These are phyloP conservation scores for Serrognathus titanus DNA, from an alignment of 2,888 invertebrate species.

Conservation along the genomic window DNA sequence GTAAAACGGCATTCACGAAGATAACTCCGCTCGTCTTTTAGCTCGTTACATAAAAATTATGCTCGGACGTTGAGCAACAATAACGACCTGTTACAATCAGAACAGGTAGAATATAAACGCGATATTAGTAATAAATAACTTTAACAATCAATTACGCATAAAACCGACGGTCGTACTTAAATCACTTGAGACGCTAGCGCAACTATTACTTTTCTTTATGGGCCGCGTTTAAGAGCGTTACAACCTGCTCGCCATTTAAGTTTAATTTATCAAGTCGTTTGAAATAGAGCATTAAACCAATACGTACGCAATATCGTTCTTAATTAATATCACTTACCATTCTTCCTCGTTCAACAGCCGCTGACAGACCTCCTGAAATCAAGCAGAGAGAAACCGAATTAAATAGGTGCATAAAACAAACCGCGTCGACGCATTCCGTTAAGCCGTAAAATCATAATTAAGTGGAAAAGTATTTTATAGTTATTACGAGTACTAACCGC, in stretches of 20 bases:
- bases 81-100: too few relatives aligned
- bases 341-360: too few relatives aligned
- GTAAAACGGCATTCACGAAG: too few relatives aligned
- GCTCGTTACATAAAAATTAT: too few relatives aligned
- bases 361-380: too few relatives aligned
- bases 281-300: neutral
- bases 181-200: slow-evolving; percentile 9
- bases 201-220: neutral
- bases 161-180: slow-evolving; percentile 7
- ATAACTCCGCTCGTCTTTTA: too few relatives aligned
- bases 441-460: neutral
- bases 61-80: too few relatives aligned
- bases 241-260: slow-evolving; percentile 4
- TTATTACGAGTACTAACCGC: too few relatives aligned
- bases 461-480: neutral
- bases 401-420: too few relatives aligned
- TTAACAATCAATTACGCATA: slow-evolving; percentile 7
- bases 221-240: slow-evolving; percentile 1
- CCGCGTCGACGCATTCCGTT: neutral
- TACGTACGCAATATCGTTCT: too few relatives aligned
- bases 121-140: neutral
- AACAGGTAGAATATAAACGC: neutral
- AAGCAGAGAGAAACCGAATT: too few relatives aligned
- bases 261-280: neutral
- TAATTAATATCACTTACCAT: too few relatives aligned